Percentiles rank a stretch among this genome's conserved stretches.
phyloP scores from a whole-genome alignment of 2,888 invertebrate genomes.

The Stramonita haemastoma region DNA sequence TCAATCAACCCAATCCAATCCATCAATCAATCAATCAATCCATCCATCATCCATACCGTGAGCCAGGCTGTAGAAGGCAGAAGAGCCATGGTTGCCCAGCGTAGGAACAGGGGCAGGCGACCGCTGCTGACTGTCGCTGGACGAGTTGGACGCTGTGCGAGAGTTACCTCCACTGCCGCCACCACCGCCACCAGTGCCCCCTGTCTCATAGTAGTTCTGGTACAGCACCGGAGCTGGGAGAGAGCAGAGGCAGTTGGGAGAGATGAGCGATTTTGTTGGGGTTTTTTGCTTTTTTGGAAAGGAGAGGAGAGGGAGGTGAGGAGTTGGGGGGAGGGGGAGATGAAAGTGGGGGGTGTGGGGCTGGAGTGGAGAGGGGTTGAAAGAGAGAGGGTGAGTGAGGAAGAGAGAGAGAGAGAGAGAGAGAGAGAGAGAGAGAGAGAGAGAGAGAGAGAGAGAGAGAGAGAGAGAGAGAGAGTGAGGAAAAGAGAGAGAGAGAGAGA shows the following conservation, averaged over 20 bases:
- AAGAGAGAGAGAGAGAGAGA: background rate
- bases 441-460: background rate
- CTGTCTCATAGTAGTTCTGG: constrained; percentile 29
- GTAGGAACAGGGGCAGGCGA: background rate
- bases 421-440: too few relatives aligned
- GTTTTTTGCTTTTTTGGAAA: too few relatives aligned
- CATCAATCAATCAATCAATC: too few relatives aligned
- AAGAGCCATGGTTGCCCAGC: background rate
- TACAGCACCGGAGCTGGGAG: constrained; percentile 28
- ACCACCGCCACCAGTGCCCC: constrained; percentile 13
- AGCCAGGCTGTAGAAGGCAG: constrained; percentile 9
- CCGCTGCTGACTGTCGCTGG: background rate
- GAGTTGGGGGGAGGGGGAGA: too few relatives aligned
- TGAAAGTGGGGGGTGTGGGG: too few relatives aligned
- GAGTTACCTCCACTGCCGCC: background rate
- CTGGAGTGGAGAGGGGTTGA: too few relatives aligned
- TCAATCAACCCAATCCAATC: too few relatives aligned
- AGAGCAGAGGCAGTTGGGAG: background rate
- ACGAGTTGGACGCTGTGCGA: background rate
- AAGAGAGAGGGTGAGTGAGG: background rate
- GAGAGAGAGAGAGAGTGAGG: too few relatives aligned
- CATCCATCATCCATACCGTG: background rate
- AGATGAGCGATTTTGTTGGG: too few relatives aligned
- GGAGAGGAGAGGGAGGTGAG: background rate
- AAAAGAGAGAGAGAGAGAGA: too few relatives aligned